Base-by-base conservation (phyloP, 2,797 vertebrate genomes). In the Coilia nasus region DNA sequence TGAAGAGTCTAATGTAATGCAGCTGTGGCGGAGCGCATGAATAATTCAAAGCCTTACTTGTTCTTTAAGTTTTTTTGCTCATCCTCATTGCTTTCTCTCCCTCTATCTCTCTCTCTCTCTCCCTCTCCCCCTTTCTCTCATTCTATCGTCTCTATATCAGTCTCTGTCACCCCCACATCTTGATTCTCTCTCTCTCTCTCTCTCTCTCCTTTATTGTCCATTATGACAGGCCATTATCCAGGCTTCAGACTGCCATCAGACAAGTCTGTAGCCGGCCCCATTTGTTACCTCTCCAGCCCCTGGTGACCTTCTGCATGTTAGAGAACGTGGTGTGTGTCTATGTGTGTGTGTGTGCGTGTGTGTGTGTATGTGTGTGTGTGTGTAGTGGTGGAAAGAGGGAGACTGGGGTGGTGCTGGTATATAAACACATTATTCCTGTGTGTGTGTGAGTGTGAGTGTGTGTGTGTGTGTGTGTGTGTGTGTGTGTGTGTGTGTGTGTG, bases 141-240 rank as follows among this genome's bases (percentile, higher is more conserved):
- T 15, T 35, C 67, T 71, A 71, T 71, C 64, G 1, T 21, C 71
- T 78, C 71, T 21, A 19, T 78, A 2, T 41, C 35, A 44, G 31
- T 78, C 71, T 21, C 15, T 21, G 7, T 19, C 17, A 19, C 17
- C 57, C 17, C 21, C 67, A 71, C 12, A 35, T 41, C 71, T 75
- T 17, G 31, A 28, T 35, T 78, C 97, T 96, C 97, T 87, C 88
- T 96, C 97, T 97, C 96, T 94, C 95, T 95, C 96, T 94, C 80
- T 84, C 83, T 84, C 93, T 91, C 78, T 92, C 94, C 95, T 96
- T 96, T 96, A 97, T 98, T 97, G 97, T 98, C 97, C 95, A 96
- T 96, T 94, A 96, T 97, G 97, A 98, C 96, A 97, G 97, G 95
- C 94, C 96, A 97, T 98, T 98, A 98, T 97, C 96, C 96, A 95